phyloP scores from a whole-genome alignment of 2,113 vertebrate species.

The Tychaedon coryphoeus region DNA sequence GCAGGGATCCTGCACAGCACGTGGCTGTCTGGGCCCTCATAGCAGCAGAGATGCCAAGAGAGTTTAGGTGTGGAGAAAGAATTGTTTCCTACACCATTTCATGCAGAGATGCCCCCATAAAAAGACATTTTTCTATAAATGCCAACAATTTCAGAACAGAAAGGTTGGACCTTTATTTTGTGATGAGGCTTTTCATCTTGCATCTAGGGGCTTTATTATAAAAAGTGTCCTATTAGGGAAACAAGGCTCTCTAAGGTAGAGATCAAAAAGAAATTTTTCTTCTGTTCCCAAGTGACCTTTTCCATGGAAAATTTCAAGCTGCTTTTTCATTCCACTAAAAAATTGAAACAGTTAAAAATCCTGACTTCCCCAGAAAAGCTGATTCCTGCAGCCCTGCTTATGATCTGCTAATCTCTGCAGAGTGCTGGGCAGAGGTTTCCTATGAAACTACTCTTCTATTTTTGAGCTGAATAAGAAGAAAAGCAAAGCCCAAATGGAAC shows the following conservation, averaged over 20 bases:
- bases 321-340: slow-evolving; percentile 12
- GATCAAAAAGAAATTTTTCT: slow-evolving; percentile 8
- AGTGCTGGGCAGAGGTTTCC: not conserved
- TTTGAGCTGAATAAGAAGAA: not conserved
- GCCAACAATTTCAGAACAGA: not conserved
- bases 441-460: not conserved
- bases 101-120: not conserved
- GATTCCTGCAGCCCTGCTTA: slow-evolving; percentile 15
- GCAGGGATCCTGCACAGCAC: fast-evolving
- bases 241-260: not conserved
- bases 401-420: slow-evolving; percentile 17
- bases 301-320: not conserved
- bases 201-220: not conserved
- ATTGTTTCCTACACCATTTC: not conserved
- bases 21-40: fast-evolving
- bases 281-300: not conserved
- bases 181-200: not conserved
- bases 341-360: slow-evolving; percentile 39
- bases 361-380: slow-evolving; percentile 34
- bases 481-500: not conserved
- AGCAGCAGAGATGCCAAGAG: not conserved
- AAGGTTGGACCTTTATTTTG: not conserved
- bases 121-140: not conserved
- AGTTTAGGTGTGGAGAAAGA: not conserved
- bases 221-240: not conserved